Percentiles rank a stretch among this genome's conserved stretches.
These are phyloP conservation scores for Drosophila grimshawi DNA, from an alignment of 1,140 invertebrate species.

Conservation along the genomic window DNA sequence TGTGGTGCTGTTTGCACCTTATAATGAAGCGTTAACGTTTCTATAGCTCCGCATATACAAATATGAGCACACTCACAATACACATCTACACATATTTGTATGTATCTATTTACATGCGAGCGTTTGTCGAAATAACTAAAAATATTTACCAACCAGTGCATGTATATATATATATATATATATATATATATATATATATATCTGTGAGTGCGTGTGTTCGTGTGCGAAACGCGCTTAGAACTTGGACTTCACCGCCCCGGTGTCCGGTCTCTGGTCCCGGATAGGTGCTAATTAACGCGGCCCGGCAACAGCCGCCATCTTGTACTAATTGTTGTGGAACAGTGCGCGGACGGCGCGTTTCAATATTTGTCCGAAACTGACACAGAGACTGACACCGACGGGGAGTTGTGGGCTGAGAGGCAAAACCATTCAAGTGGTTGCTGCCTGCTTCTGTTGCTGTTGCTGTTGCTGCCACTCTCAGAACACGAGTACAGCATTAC, in stretches of 20 bases:
- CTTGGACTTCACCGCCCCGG: slow-evolving; percentile 51
- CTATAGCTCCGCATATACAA: slow-evolving; percentile 33
- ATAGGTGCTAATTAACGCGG: slow-evolving; percentile 77
- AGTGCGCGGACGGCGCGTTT: slow-evolving; percentile 65
- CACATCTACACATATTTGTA: slow-evolving; percentile 18
- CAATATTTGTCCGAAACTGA: slow-evolving; percentile 69
- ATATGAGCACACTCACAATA: slow-evolving; percentile 9
- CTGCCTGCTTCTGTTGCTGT: neutral
- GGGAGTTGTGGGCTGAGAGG: slow-evolving; percentile 7
- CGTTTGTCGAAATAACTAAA: slow-evolving; percentile 75
- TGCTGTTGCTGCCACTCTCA: neutral
- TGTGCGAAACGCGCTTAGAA: slow-evolving; percentile 73
- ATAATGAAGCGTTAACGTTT: slow-evolving; percentile 84
- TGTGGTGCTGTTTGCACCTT: slow-evolving; percentile 66
- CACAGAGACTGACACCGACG: slow-evolving; percentile 13
- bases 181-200: slow-evolving; percentile 5
- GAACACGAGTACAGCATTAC: neutral
- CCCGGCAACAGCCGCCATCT: slow-evolving; percentile 80
- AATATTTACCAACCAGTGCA: slow-evolving; percentile 68
- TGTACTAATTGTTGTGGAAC: slow-evolving; percentile 83
- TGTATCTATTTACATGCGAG: slow-evolving; percentile 67
- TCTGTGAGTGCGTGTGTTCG: slow-evolving; percentile 24
- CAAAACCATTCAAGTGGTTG: slow-evolving; percentile 5
- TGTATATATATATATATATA: neutral
- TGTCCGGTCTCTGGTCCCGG: slow-evolving; percentile 40